A percentile compares a stretch with the other conserved stretches of the same genome.
Conservation (phyloP, 1,140 invertebrate genomes). For the Coboldia fuscipes region DNA sequence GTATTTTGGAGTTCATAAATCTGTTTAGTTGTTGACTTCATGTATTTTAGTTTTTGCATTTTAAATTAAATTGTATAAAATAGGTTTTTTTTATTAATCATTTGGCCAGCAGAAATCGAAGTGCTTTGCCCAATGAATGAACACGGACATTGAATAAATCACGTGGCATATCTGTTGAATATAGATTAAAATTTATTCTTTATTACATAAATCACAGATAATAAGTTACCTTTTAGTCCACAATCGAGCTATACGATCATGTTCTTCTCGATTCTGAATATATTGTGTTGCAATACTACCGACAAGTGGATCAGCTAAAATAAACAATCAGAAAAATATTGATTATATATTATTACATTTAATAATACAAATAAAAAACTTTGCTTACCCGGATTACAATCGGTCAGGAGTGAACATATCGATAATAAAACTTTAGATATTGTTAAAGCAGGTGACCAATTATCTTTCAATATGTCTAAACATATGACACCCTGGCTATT, state of each 20-base stretch:
- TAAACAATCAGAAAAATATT: constrained; percentile 1
- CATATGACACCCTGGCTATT: constrained; percentile 94
- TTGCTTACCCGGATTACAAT: constrained; percentile 78
- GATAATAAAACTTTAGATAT: constrained; percentile 88
- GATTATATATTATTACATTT: background rate
- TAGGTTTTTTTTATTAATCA: too few species aligned
- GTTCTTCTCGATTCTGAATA: constrained; percentile 89
- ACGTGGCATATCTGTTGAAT: too few species aligned
- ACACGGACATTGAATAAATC: too few species aligned
- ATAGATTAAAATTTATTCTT: too few species aligned
- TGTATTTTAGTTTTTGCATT: too few species aligned
- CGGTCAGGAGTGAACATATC: constrained; percentile 86
- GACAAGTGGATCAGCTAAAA: constrained; percentile 81
- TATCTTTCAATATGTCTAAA: constrained; percentile 87
- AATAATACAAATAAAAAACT: constrained; percentile 1
- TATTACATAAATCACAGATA: too few species aligned
- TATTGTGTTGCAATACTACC: constrained; percentile 97
- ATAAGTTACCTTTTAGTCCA: constrained; percentile 97
- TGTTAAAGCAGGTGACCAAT: constrained; percentile 87
- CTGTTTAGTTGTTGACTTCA: too few species aligned
- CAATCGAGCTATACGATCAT: constrained; percentile 89
- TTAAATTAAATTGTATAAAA: too few species aligned
- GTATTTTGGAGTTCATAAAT: too few species aligned
- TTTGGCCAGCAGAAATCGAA: too few species aligned
- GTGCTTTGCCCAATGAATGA: too few species aligned